Conservation (phyloP, 2,113 vertebrate species). For the Notiomystis cincta region DNA sequence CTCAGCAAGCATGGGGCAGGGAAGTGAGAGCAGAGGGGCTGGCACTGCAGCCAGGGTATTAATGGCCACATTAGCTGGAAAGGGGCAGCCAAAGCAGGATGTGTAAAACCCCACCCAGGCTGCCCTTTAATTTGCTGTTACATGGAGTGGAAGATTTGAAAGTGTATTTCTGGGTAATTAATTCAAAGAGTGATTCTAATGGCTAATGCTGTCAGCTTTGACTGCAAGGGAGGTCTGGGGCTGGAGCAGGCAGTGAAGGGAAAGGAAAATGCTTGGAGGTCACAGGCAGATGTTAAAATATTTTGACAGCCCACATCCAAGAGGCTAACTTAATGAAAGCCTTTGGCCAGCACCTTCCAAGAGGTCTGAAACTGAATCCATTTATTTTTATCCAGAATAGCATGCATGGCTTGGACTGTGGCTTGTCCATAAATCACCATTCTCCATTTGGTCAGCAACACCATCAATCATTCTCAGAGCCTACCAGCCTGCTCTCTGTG, state of each 20-base stretch:
- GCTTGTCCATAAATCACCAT: slow-evolving; percentile 55
- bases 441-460: slow-evolving; percentile 30
- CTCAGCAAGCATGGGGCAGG: not conserved
- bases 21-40: not conserved
- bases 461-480: slow-evolving; percentile 1
- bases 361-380: slow-evolving; percentile 58
- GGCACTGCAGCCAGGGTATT: not conserved
- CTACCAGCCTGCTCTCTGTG: not conserved
- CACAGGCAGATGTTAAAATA: slow-evolving; percentile 63
- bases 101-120: slow-evolving; percentile 52
- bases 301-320: slow-evolving; percentile 70
- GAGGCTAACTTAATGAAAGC: slow-evolving; percentile 63
- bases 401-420: slow-evolving; percentile 8
- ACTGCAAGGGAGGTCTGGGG: slow-evolving; percentile 46
- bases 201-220: slow-evolving; percentile 67
- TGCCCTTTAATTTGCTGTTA: slow-evolving; percentile 69
- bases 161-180: slow-evolving; percentile 70
- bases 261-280: slow-evolving; percentile 57
- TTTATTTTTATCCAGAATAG: slow-evolving; percentile 60
- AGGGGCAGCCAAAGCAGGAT: slow-evolving; percentile 23
- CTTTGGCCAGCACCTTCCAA: slow-evolving; percentile 53
- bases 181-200: slow-evolving; percentile 68
- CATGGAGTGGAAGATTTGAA: slow-evolving; percentile 64
- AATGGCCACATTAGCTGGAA: slow-evolving; percentile 17
- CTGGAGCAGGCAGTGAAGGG: slow-evolving; percentile 38